phyloP scores from a whole-genome alignment of 1,140 invertebrate species.

The Drosophila gunungcola region DNA sequence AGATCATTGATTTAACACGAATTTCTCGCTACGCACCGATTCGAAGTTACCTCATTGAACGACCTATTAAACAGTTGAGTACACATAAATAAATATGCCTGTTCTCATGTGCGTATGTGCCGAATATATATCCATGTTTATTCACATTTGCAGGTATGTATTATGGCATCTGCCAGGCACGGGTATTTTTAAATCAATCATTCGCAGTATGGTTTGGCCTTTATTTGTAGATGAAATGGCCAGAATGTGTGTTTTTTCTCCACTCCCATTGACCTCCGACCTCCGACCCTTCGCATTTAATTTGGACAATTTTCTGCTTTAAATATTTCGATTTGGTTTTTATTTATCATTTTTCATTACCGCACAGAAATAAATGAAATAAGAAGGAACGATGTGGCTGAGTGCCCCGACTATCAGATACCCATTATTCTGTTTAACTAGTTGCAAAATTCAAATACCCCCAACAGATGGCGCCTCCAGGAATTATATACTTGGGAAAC shows the following conservation, averaged over 20 bases:
- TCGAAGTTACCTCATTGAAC: constrained; percentile 24
- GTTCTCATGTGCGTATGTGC: constrained; percentile 1
- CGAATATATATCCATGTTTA: constrained; percentile 8
- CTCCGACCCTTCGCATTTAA: constrained; percentile 14
- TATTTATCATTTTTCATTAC: constrained; percentile 3
- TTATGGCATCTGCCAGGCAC: constrained; percentile 17
- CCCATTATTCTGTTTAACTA: too few species aligned
- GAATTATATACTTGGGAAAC: too few species aligned
- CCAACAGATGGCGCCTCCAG: too few species aligned
- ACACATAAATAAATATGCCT: constrained; percentile 12
- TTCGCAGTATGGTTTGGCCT: constrained; percentile 9
- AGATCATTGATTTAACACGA: constrained; percentile 24
- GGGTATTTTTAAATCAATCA: constrained; percentile 29
- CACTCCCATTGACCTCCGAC: constrained; percentile 23
- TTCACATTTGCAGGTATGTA: constrained; percentile 29
- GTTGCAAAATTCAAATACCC: too few species aligned
- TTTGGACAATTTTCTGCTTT: constrained; percentile 24
- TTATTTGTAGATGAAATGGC: background rate
- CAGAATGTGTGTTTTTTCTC: background rate
- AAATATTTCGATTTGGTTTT: constrained; percentile 10
- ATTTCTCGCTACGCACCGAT: background rate
- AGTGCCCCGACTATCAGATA: too few species aligned
- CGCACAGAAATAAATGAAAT: background rate
- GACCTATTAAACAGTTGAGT: constrained; percentile 9
- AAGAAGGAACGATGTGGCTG: too few species aligned